Evolutionary conservation across 1,140 invertebrate genomes (phyloP), one percentile per base, ranked within the genome.

Genomic region (Drosophila elegans): DNA sequence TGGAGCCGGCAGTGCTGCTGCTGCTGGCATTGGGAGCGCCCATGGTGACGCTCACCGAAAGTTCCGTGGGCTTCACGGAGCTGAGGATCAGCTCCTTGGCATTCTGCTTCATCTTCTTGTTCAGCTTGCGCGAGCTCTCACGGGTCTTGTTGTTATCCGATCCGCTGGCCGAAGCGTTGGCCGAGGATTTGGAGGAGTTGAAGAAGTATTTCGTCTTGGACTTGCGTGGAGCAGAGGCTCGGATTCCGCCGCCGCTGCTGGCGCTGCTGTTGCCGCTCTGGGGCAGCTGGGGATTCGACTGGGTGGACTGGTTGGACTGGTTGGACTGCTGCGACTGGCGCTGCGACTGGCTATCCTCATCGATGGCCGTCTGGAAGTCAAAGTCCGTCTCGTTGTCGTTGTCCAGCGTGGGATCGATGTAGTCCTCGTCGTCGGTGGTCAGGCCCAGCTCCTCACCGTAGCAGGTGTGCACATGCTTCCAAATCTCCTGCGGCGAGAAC

Each of bases 361-460:
- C 90, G 57, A 84, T 67, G 48, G 84, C 88, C 48, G 88, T 79
- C 29, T 72, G 78, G 48, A 86, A 91, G 38, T 92, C 91, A 11
- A 69, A 59, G 53, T 83, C 82, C 29, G 80, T 80, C 69, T 91
- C 90, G 41, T 53, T 86, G 44, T 80, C 82, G 27, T 78, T 54
- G 45, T 81, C 54, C 51, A 90, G 25, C 11, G 71, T 82, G 51
- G 92, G 92, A 79, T 92, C 92, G 32, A 95, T 94, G 80, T 98
- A 98, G 89, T 97, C 97, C 92, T 98, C 97, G 93, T 98, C 98
- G 92, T 98, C 97, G 11, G 97, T 97, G 12, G 97, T 98, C 81
- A 98, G 94, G 32, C 97, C 98, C 68, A 98, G 93, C 93, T 98
- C 97, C 81, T 97, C 97, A 45, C 98, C 98, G 93, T 99, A 99